Conservation (phyloP, 1,140 invertebrate genomes). For the Sinonovacula constricta region DNA sequence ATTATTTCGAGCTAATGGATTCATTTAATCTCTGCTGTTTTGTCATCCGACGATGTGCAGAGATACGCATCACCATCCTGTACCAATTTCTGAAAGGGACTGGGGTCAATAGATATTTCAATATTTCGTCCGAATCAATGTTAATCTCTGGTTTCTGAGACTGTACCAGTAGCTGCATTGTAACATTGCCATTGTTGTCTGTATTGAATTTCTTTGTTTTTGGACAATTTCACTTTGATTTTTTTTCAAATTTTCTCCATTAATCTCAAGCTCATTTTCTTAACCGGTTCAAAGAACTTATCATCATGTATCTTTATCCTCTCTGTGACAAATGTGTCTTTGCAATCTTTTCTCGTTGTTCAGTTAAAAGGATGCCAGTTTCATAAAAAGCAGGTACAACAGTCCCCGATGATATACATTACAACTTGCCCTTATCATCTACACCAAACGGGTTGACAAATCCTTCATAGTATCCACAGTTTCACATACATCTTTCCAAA, state of each 20-base stretch:
- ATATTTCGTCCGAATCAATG: constrained; percentile 23
- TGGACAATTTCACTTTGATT: constrained; percentile 38
- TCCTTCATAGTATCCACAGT: too few relatives aligned
- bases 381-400: constrained; percentile 21
- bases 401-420: constrained; percentile 34
- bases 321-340: constrained; percentile 47
- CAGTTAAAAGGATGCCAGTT: too few relatives aligned
- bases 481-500: too few relatives aligned
- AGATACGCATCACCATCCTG: constrained; percentile 31
- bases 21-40: too few relatives aligned
- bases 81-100: constrained; percentile 25
- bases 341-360: constrained; percentile 14
- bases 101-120: constrained; percentile 20
- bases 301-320: constrained; percentile 45
- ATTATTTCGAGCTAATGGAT: too few relatives aligned
- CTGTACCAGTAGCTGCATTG: constrained; percentile 45
- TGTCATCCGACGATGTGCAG: constrained; percentile 8
- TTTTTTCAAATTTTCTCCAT: constrained; percentile 49
- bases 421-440: too few relatives aligned
- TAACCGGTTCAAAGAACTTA: constrained; percentile 59
- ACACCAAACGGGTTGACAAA: too few relatives aligned
- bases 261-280: constrained; percentile 39
- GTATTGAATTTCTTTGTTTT: constrained; percentile 48
- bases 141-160: not conserved
- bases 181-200: constrained; percentile 52